Base-by-base conservation (phyloP, 2,888 invertebrate species). In the Herminia tarsipennalis region DNA sequence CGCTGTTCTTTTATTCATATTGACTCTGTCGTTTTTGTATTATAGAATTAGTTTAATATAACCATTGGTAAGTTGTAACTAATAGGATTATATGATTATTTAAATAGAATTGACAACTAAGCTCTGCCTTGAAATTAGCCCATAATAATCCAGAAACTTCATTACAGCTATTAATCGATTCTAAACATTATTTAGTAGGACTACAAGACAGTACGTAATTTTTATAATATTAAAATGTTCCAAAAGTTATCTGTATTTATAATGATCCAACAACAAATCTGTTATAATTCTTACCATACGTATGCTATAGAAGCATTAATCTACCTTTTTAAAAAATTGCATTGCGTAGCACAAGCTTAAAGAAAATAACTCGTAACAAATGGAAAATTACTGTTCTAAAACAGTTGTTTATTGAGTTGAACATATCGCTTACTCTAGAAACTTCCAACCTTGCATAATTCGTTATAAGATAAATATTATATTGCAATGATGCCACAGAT, bases 341-440 rank as follows among this genome's bases (percentile, higher is more conserved):
- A n/a, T n/a, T n/a, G n/a, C n/a, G n/a, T n/a, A n/a, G n/a, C n/a
- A n/a, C n/a, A n/a, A n/a, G n/a, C n/a, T n/a, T n/a, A n/a, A n/a
- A n/a, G n/a, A n/a, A n/a, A n/a, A n/a, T n/a, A n/a, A n/a, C n/a
- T n/a, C n/a, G n/a, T n/a, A n/a, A n/a, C n/a, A n/a, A n/a, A 49
- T 55, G 46, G 34, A 49, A 43, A 25, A 25, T 3, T 25, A 25
- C 25, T 2, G 25, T 25, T 25, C n/a, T 25, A 5, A 25, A 25
- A 21, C n/a, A 25, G 10, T 24, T 34, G 22, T 27, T 27, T n/a
- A 14, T 14, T 18, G 3, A 8, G 12, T 14, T 25, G 13, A 1
- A 12, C 10, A 25, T 34, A 12, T 17, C 5, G 5, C n/a, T 35
- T 17, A 17, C 18, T 13, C 10, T 14, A 14, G 13, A 29, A 8